These are phyloP conservation scores for Iphiclides podalirius DNA, from an alignment of 2,888 invertebrate genomes.

Conservation along the genomic window DNA sequence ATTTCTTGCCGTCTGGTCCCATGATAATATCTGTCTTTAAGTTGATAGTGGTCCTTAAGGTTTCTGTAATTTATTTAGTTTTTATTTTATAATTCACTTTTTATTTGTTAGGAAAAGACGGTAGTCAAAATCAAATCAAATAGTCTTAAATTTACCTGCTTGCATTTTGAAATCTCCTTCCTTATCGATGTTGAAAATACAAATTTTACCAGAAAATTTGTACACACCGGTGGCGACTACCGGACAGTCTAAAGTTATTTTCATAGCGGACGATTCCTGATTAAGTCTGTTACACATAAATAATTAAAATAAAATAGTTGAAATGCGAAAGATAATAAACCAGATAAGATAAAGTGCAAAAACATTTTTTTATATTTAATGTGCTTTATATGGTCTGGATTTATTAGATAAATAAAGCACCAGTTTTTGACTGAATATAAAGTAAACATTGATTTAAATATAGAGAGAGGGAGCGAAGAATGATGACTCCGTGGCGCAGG, in stretches of 20 bases:
- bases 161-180: conserved; percentile 11
- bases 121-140: background rate
- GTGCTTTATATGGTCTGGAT: no score
- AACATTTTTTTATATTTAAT: no score
- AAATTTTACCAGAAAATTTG: conserved; percentile 5
- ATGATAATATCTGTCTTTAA: background rate
- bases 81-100: background rate
- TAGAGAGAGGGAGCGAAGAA: no score
- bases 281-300: background rate
- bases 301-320: no score
- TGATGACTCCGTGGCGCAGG: no score
- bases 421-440: no score
- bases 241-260: conserved; percentile 7
- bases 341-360: no score
- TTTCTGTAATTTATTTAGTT: background rate
- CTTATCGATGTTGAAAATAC: conserved; percentile 6
- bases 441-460: no score
- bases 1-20: conserved; percentile 1
- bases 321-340: no score
- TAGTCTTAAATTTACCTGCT: conserved; percentile 1
- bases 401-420: no score
- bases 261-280: background rate
- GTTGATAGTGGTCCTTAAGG: conserved; percentile 1
- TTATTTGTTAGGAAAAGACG: background rate
- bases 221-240: conserved; percentile 1